Percentiles rank a stretch among this genome's conserved stretches.
Conservation (phyloP, 1,140 invertebrate species). For the Cardiocondyla obscurior region DNA sequence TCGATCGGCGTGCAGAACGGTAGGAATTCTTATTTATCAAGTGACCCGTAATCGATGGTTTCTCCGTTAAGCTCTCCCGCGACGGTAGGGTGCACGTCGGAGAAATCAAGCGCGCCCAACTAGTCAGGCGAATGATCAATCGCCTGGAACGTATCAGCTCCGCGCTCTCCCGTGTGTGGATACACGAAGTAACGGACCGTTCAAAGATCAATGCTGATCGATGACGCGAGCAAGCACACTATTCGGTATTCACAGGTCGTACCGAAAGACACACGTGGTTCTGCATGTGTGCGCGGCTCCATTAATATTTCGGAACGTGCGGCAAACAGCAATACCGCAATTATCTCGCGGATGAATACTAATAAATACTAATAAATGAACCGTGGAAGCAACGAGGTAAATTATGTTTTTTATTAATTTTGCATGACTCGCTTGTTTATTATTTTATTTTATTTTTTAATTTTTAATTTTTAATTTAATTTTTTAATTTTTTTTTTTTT, state of each 20-base stretch:
- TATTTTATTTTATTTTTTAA: no score
- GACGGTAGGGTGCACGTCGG: neutral
- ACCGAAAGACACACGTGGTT: neutral
- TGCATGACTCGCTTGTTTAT: no score
- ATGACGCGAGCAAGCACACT: neutral
- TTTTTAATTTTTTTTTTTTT: no score
- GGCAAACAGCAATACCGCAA: neutral
- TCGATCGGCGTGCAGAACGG: neutral
- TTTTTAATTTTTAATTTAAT: no score
- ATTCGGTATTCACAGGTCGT: neutral
- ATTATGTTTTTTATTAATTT: neutral
- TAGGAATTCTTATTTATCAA: constrained; percentile 45
- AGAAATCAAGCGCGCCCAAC: constrained; percentile 58
- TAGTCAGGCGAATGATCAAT: constrained; percentile 56
- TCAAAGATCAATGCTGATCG: constrained; percentile 57
- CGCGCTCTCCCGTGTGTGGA: neutral
- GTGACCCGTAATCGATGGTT: constrained; percentile 32
- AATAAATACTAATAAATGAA: neutral
- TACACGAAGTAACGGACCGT: constrained; percentile 47
- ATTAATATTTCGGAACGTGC: neutral
- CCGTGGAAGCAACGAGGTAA: neutral
- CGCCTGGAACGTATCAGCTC: constrained; percentile 54
- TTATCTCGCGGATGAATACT: neutral
- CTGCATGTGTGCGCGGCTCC: neutral
- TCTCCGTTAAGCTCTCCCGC: neutral